Evolutionary conservation across 2,113 vertebrate species (phyloP), one percentile per base, ranked within the genome.

Genomic region (Neolamprologus sp.): DNA sequence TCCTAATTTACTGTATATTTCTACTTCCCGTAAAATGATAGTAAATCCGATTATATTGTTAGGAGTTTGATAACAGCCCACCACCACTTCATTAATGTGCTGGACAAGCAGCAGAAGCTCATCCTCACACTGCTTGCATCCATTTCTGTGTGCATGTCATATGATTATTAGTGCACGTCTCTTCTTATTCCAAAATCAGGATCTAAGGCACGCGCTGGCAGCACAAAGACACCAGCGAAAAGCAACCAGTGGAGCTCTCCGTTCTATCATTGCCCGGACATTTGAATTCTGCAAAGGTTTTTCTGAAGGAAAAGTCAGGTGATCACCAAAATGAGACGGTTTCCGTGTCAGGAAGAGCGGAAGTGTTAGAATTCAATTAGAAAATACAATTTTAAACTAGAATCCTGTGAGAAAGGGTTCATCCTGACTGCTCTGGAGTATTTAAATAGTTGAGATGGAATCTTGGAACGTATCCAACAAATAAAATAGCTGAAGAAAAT

Each of bases 1-100:
- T 90, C 55, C 87, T 78, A 57, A 88, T 92, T 86, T 65, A 81
- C 60, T 4, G 14, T 83, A 89, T n/a, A 82, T 35, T 53, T 85
- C 55, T 51, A 9, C 13, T 90, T 89, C 26, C 86, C 4, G 2
- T 49, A 5, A 85, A 86, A 85, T 80, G 2, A 60, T 55, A 80
- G 86, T 33, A 83, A 37, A 83, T 63, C 54, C 17, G 91, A 89
- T 84, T 47, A 87, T 9, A 85, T 87, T 84, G 89, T 90, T 81
- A 26, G 63, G 83, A 79, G 79, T 87, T 85, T 92, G 83, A 95
- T 93, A 83, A 35, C 55, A 84, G 80, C 55, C 92, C 55, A 37
- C 87, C 88, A 87, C 89, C 60, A 7, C 68, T 89, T 57, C 17
- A 86, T 94, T 92, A 92, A 78, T 37, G 42, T 33, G 33, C 21